Evolutionary conservation across 2,888 invertebrate genomes (phyloP), one percentile per base, ranked within the genome.

Genomic region (Helleia helle): DNA sequence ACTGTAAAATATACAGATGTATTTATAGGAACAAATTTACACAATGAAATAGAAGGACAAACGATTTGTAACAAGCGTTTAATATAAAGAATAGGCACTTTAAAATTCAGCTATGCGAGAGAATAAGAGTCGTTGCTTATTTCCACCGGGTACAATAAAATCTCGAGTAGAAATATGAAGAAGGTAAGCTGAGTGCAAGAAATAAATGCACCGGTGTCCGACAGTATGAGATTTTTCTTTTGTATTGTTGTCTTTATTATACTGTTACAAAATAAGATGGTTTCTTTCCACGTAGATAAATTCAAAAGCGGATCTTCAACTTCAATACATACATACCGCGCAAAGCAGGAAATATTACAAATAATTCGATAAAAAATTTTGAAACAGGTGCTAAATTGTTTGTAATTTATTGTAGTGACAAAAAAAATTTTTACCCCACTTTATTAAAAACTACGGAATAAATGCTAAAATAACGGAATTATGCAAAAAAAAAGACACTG

Each of bases 81-180:
- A 34, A 18, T 34, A 12, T 12, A 34, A 34, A 22, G 34, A 34
- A 34, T 34, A 34, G 24, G 13, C 29, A 39, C 22, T 41, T 36
- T 38, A 30, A 44, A 44, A 44, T 44, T 41, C 41, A 41, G 41
- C 29, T 18, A 22, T 36, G 41, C 28, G 15, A 17, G 37, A 28
- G 31, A 28, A 22, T 46, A 44, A 38, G 42, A 46, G 46, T 44
- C 36, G 31, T 41, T 36, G 46, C 49, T 51, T 58, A 65, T 65
- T 65, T 65, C 65, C 64, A 54, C 43, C 26, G 62, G 55, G 61
- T 49, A 49, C 52, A 52, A 58, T 60, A 55, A 61, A 64, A 62
- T 56, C 57, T 48, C 48, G 51, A 53, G 55, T 55, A 56, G 62
- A 59, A 62, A 57, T 63, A 57, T 62, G 56, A 60, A 59, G 55